phyloP scores from a whole-genome alignment of 2,888 invertebrate species.

The Cheilosia pagana region DNA sequence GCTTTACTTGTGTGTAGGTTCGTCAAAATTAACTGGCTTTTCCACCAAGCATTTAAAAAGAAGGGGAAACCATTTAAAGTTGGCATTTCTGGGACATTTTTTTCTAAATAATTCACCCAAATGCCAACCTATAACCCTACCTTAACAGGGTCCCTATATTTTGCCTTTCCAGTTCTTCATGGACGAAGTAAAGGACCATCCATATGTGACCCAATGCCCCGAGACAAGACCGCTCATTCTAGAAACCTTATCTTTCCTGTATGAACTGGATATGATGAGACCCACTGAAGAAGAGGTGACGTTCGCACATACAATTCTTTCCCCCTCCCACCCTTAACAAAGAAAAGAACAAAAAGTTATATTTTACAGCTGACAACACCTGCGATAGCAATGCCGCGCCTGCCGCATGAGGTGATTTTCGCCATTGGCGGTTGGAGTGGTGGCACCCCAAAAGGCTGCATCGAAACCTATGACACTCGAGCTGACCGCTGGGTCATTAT shows the following conservation, averaged over 20 bases:
- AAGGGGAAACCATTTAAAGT: too few species aligned
- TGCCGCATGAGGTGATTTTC: conserved; percentile 95
- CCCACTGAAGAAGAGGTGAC: conserved; percentile 89
- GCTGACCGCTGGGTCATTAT: conserved; percentile 93
- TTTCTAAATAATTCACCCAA: too few species aligned
- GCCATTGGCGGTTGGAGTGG: conserved; percentile 92
- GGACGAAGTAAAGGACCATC: conserved; percentile 94
- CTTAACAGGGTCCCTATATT: background rate
- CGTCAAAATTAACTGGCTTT: too few species aligned
- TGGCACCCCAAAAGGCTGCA: conserved; percentile 85
- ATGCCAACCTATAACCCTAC: background rate
- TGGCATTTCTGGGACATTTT: too few species aligned
- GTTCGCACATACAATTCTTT: background rate
- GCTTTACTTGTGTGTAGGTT: too few species aligned
- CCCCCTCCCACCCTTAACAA: too few species aligned
- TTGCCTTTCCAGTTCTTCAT: conserved; percentile 89
- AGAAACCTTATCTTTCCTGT: conserved; percentile 95
- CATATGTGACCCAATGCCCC: conserved; percentile 92
- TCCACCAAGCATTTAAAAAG: too few species aligned
- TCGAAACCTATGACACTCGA: conserved; percentile 94
- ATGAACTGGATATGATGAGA: conserved; percentile 95
- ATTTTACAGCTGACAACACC: conserved; percentile 87
- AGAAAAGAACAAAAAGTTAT: background rate
- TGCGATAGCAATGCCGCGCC: conserved; percentile 91
- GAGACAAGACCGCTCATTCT: conserved; percentile 94